phyloP scores from a whole-genome alignment of 2,797 vertebrate species.

The Gadopsis bispinosus region DNA sequence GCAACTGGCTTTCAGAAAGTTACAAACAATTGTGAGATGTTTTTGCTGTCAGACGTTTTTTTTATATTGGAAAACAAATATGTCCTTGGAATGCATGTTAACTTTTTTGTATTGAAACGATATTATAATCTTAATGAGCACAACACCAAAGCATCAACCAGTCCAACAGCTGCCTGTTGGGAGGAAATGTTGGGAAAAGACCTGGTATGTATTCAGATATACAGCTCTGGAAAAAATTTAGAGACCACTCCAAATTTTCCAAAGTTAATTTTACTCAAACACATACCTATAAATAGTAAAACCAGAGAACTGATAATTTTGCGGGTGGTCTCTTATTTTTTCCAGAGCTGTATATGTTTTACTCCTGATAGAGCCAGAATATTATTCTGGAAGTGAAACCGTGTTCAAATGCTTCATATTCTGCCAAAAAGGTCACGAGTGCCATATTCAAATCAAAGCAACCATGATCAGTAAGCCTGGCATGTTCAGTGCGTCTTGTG shows the following conservation, averaged over 20 bases:
- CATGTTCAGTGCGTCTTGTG: slow-evolving; percentile 42
- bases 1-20: slow-evolving; percentile 29
- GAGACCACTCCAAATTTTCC: too few species aligned
- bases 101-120: neutral
- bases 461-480: slow-evolving; percentile 41
- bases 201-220: neutral
- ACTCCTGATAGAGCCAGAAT: neutral
- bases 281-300: too few species aligned
- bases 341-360: neutral
- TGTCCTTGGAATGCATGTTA: neutral
- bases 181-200: neutral
- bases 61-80: slow-evolving; percentile 22
- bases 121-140: slow-evolving; percentile 17
- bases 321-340: too few species aligned
- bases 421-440: slow-evolving; percentile 31
- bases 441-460: slow-evolving; percentile 42
- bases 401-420: slow-evolving; percentile 32
- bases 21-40: slow-evolving; percentile 15
- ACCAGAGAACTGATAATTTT: too few species aligned
- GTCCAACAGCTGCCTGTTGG: slow-evolving; percentile 19
- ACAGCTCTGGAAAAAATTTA: too few species aligned
- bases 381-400: slow-evolving; percentile 31
- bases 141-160: slow-evolving; percentile 24
- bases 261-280: too few species aligned
- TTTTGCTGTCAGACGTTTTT: slow-evolving; percentile 3